Percentiles rank a stretch among this genome's conserved stretches.
Evolutionary conservation across 1,140 invertebrate genomes (phyloP).

Genomic region (Zophobas atratus): DNA sequence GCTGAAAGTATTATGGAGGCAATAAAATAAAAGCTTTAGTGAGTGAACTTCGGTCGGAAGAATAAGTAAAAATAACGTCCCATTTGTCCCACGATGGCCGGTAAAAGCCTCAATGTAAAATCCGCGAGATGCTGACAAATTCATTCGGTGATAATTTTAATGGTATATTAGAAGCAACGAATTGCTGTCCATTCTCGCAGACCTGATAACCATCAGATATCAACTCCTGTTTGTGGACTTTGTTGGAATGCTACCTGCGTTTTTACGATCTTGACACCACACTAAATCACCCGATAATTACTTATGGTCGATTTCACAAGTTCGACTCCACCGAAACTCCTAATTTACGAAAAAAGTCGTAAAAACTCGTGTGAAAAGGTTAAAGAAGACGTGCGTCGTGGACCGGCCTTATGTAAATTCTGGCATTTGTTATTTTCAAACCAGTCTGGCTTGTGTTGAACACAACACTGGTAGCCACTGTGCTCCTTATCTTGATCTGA

Average conservation of each 20-base stretch:
- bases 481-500: slow-evolving; percentile 60
- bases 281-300: slow-evolving; percentile 9
- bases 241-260: background rate
- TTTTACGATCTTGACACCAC: background rate
- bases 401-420: slow-evolving; percentile 22
- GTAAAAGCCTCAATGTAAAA: too few species aligned
- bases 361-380: slow-evolving; percentile 14
- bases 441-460: slow-evolving; percentile 44
- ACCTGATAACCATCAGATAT: background rate
- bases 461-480: slow-evolving; percentile 58
- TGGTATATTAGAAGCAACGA: too few species aligned
- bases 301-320: slow-evolving; percentile 4
- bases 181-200: background rate
- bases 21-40: background rate
- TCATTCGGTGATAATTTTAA: too few species aligned
- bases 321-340: background rate
- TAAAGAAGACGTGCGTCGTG: slow-evolving; percentile 28
- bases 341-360: slow-evolving; percentile 4
- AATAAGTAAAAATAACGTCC: background rate
- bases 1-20: background rate
- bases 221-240: background rate
- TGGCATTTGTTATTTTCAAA: slow-evolving; percentile 46
- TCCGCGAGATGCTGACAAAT: too few species aligned
- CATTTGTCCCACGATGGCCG: background rate
- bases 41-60: slow-evolving; percentile 1